phyloP scores from a whole-genome alignment of 2,113 vertebrate genomes.

The Ascaphus truei region DNA sequence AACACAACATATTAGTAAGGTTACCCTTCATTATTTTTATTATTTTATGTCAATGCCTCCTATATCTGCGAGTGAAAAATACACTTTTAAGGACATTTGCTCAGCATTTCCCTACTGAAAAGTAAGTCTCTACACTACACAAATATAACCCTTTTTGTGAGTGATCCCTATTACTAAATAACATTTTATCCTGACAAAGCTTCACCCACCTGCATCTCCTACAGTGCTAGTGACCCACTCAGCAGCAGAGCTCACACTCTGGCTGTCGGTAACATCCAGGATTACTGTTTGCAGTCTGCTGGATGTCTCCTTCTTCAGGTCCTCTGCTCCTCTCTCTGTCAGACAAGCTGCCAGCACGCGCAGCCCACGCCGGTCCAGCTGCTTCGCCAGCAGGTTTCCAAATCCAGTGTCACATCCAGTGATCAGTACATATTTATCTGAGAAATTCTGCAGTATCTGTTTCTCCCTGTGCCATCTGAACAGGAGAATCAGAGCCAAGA shows the following conservation, averaged over 20 bases:
- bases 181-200: no score
- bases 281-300: slow-evolving; percentile 16
- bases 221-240: slow-evolving; percentile 39
- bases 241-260: slow-evolving; percentile 19
- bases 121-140: no score
- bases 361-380: slow-evolving; percentile 69
- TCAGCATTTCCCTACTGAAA: no score
- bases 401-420: slow-evolving; percentile 89
- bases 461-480: slow-evolving; percentile 51
- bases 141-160: no score
- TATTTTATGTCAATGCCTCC: no score
- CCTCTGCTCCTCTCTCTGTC: slow-evolving; percentile 59
- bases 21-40: no score
- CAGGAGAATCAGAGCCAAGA: slow-evolving; percentile 43
- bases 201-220: background rate
- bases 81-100: no score
- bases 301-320: slow-evolving; percentile 59
- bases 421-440: slow-evolving; percentile 72
- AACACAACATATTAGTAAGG: no score
- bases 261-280: slow-evolving; percentile 39
- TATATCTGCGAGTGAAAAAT: no score
- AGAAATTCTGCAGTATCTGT: slow-evolving; percentile 47
- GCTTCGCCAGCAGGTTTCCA: slow-evolving; percentile 71
- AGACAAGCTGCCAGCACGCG: slow-evolving; percentile 74
- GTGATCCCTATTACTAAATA: no score